A percentile compares a stretch with the other conserved stretches of the same genome.
Conservation (phyloP, 2,797 vertebrate genomes). For the Balearica regulorum region DNA sequence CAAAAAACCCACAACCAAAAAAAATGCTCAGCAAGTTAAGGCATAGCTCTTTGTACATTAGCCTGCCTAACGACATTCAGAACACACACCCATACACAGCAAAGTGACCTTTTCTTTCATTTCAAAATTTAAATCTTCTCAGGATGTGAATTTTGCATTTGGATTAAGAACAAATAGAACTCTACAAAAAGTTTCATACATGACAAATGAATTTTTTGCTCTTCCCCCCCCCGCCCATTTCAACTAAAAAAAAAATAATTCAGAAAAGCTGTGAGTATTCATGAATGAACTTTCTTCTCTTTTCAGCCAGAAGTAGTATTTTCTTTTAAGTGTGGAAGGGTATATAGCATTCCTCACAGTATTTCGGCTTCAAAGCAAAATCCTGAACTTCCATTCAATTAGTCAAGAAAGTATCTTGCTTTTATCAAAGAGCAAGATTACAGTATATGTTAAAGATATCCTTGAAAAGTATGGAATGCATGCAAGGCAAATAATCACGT, state of each 20-base stretch:
- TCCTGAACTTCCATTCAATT: neutral
- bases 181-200: slow-evolving; percentile 23
- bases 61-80: neutral
- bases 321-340: neutral
- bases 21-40: neutral
- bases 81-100: neutral
- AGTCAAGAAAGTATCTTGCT: neutral
- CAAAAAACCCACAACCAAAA: neutral
- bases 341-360: neutral
- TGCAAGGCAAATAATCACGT: neutral
- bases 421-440: neutral
- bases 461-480: neutral
- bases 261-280: neutral
- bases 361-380: neutral
- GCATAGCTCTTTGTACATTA: neutral
- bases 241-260: neutral
- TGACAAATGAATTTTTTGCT: slow-evolving; percentile 26
- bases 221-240: accelerated
- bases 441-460: neutral
- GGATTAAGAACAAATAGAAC: slow-evolving; percentile 13
- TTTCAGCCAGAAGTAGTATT: slow-evolving; percentile 15
- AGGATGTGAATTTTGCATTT: slow-evolving; percentile 36
- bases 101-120: neutral
- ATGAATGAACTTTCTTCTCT: neutral
- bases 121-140: slow-evolving; percentile 7